Conservation (phyloP, 2,888 invertebrate species). For the Brachynemurus nebulosus region DNA sequence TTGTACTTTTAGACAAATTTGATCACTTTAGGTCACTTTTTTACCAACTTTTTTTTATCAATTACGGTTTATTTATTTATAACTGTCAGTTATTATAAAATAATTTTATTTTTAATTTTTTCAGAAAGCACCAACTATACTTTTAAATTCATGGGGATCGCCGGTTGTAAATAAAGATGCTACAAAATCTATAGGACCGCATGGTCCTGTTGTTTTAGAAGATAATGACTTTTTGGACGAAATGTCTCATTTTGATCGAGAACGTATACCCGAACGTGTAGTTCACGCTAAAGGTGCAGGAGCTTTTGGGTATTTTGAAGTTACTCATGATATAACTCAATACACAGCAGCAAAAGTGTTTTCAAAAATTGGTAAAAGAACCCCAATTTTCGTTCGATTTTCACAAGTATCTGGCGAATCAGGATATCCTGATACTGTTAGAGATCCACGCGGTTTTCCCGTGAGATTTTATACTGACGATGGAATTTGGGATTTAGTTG, state of each 20-base stretch:
- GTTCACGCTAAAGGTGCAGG: slow-evolving; percentile 95
- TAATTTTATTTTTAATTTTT: slow-evolving; percentile 20
- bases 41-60: too few relatives aligned
- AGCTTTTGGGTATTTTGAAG: slow-evolving; percentile 77
- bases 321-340: slow-evolving; percentile 71
- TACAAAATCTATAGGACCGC: slow-evolving; percentile 68
- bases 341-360: slow-evolving; percentile 71
- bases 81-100: too few relatives aligned
- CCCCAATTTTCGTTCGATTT: slow-evolving; percentile 66
- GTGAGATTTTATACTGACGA: slow-evolving; percentile 89
- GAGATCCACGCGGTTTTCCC: slow-evolving; percentile 88
- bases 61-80: too few relatives aligned
- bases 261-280: slow-evolving; percentile 90
- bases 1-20: too few relatives aligned
- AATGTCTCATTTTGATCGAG: slow-evolving; percentile 73
- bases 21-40: too few relatives aligned
- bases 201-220: slow-evolving; percentile 73
- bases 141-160: slow-evolving; percentile 69
- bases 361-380: slow-evolving; percentile 60
- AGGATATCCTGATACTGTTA: slow-evolving; percentile 80
- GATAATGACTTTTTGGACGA: slow-evolving; percentile 71
- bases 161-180: slow-evolving; percentile 68
- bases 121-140: slow-evolving; percentile 41
- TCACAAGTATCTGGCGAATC: slow-evolving; percentile 82
- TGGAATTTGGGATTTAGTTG: slow-evolving; percentile 88